phyloP scores from a whole-genome alignment of 2,113 vertebrate genomes.

The Gallinago undulata region DNA sequence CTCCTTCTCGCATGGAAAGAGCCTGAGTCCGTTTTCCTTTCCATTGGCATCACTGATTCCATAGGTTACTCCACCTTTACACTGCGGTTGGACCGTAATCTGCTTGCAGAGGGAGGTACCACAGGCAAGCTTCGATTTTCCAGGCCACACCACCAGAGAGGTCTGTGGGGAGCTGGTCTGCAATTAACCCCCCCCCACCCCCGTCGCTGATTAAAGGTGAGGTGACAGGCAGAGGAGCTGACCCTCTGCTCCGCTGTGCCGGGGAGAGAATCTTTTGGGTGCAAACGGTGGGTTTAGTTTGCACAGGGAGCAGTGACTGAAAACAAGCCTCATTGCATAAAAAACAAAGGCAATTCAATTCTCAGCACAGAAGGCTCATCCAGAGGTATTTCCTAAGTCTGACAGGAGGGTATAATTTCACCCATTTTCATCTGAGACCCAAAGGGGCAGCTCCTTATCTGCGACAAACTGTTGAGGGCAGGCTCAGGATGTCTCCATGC shows the following conservation, averaged over 20 bases:
- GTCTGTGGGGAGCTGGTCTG: neutral
- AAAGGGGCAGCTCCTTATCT: neutral
- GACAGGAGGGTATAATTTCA: neutral
- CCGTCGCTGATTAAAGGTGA: neutral
- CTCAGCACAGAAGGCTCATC: neutral
- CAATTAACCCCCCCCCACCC: neutral
- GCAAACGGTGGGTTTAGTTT: accelerated
- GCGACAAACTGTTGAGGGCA: neutral
- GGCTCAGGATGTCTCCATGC: neutral
- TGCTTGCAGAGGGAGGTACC: neutral
- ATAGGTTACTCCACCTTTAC: neutral
- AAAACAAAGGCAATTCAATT: neutral
- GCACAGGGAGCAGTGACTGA: accelerated
- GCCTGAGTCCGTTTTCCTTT: neutral
- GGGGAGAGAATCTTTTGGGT: neutral
- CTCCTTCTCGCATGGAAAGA: neutral
- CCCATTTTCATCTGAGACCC: neutral
- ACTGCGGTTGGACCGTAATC: accelerated
- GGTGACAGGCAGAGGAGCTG: neutral
- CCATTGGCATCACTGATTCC: neutral
- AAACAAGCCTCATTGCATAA: neutral
- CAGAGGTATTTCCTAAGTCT: neutral
- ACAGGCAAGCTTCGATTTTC: accelerated
- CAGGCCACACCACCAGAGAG: neutral
- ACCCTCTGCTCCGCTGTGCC: neutral